Conservation (phyloP, 2,797 vertebrate genomes). For the Cuculus canorus region DNA sequence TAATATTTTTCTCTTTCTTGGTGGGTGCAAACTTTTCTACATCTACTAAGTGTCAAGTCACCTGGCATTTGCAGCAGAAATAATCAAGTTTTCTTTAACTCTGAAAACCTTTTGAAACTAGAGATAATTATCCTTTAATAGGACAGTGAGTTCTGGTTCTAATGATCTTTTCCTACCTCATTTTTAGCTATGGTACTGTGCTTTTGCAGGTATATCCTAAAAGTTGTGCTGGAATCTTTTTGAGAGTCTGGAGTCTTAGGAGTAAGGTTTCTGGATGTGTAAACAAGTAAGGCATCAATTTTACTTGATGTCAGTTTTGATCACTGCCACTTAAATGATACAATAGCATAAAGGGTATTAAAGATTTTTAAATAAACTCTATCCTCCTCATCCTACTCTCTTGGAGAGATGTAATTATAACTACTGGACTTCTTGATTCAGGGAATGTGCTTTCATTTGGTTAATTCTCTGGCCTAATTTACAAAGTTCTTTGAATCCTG, state of each 20-base stretch:
- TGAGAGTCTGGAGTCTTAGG: background rate
- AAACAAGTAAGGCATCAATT: background rate
- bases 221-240: background rate
- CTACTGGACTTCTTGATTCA: background rate
- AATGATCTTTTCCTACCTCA: background rate
- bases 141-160: background rate
- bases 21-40: accelerated
- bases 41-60: background rate
- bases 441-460: background rate
- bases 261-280: background rate
- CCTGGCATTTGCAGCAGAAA: background rate
- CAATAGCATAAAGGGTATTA: background rate
- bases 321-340: background rate
- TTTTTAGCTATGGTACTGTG: background rate
- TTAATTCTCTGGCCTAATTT: background rate
- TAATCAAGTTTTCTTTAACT: background rate
- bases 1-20: background rate
- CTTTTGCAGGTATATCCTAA: background rate
- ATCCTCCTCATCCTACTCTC: background rate
- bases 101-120: background rate
- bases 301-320: background rate
- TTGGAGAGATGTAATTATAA: background rate
- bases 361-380: background rate
- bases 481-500: background rate
- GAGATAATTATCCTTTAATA: background rate